Conservation (phyloP, 2,113 vertebrate species). For the Notiomystis cincta region DNA sequence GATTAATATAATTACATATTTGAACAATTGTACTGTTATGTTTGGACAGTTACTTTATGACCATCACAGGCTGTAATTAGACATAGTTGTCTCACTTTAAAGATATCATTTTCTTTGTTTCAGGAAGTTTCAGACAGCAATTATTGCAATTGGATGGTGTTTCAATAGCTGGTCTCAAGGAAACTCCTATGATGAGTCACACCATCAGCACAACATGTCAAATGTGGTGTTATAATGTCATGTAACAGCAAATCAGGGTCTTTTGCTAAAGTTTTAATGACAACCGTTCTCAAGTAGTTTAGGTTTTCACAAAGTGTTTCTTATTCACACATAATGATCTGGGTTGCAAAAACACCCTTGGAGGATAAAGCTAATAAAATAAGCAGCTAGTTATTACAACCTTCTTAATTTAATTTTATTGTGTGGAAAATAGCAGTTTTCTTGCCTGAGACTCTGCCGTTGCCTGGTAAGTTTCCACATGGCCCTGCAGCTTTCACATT, state of each 20-base stretch:
- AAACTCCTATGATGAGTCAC: not conserved
- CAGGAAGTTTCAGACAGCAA: not conserved
- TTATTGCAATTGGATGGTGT: not conserved
- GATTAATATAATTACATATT: not conserved
- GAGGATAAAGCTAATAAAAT: conserved; percentile 30
- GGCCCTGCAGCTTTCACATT: not conserved
- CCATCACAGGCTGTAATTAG: not conserved
- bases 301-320: not conserved
- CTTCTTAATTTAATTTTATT: conserved; percentile 7
- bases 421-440: not conserved
- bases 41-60: conserved; percentile 12
- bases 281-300: not conserved
- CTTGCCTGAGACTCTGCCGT: not conserved
- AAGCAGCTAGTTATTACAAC: conserved; percentile 1
- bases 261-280: conserved; percentile 15
- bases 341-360: not conserved
- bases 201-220: not conserved
- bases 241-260: not conserved
- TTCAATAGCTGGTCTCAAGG: not conserved
- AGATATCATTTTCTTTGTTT: not conserved
- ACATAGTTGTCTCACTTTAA: not conserved
- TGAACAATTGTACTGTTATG: not conserved
- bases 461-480: not conserved
- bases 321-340: not conserved
- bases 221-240: not conserved